These are phyloP conservation scores for Psettodes erumei DNA, from an alignment of 2,113 vertebrate species.

Conservation along the genomic window DNA sequence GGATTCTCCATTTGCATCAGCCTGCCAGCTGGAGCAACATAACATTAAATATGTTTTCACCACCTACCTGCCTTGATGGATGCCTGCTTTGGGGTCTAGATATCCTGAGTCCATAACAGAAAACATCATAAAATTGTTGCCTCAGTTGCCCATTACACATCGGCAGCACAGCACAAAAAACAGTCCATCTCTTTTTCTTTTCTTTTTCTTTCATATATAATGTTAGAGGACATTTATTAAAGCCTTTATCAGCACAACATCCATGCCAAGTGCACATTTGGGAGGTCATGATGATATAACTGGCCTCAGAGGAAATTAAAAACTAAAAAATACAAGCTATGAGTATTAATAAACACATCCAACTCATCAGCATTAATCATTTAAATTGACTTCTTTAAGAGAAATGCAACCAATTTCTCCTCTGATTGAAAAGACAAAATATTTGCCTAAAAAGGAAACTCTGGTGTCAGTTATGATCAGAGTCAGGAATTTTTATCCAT, in stretches of 20 bases:
- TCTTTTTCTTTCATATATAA: too few relatives aligned
- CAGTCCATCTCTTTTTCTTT: too few relatives aligned
- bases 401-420: neutral
- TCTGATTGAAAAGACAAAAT: neutral
- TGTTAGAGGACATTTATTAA: neutral
- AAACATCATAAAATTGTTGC: too few relatives aligned
- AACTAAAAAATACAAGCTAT: neutral
- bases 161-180: neutral
- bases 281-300: neutral
- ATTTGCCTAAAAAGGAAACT: neutral
- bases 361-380: neutral
- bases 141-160: too few relatives aligned
- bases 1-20: too few relatives aligned
- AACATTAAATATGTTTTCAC: too few relatives aligned
- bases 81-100: too few relatives aligned
- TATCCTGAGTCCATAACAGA: too few relatives aligned
- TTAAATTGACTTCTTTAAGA: neutral
- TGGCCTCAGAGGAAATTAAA: neutral
- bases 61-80: too few relatives aligned
- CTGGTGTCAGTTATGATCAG: neutral
- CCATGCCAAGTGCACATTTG: neutral
- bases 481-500: neutral
- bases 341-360: neutral
- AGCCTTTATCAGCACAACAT: neutral
- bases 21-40: too few relatives aligned